phyloP scores from a whole-genome alignment of 2,797 vertebrate species.

The Danio aesculapii region DNA sequence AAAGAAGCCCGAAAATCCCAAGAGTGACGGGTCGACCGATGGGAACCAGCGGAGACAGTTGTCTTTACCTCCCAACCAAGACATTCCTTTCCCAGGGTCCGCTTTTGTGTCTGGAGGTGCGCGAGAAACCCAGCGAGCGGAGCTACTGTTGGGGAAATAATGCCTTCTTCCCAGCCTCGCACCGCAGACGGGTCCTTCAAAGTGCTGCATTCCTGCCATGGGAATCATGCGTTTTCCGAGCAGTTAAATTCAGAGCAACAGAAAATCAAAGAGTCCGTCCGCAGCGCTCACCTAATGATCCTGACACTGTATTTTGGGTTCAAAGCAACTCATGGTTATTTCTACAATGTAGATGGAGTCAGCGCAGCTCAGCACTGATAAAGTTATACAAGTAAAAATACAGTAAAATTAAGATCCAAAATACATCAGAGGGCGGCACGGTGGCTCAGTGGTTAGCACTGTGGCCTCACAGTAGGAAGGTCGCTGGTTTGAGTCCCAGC shows the following conservation, averaged over 20 bases:
- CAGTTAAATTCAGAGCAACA: slow-evolving; percentile 66
- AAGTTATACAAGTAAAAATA: no score
- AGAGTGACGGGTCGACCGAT: slow-evolving; percentile 77
- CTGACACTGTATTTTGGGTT: slow-evolving; percentile 62
- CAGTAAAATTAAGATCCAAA: no score
- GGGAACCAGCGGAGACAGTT: slow-evolving; percentile 82
- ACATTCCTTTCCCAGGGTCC: slow-evolving; percentile 87
- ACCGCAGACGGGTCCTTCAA: slow-evolving; percentile 51
- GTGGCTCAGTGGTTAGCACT: no score
- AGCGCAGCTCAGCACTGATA: no score
- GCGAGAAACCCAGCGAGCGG: slow-evolving; percentile 76
- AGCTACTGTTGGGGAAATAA: slow-evolving; percentile 74
- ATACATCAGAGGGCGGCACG: no score
- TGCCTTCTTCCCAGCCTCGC: slow-evolving; percentile 67
- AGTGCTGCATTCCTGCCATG: slow-evolving; percentile 59
- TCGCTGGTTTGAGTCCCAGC: no score
- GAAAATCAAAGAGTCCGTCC: slow-evolving; percentile 70
- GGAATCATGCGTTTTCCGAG: slow-evolving; percentile 49
- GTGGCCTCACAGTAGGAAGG: no score
- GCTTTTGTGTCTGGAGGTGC: slow-evolving; percentile 81
- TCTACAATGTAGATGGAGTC: no score
- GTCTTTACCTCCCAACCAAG: slow-evolving; percentile 86
- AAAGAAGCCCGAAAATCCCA: slow-evolving; percentile 82
- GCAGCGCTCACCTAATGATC: slow-evolving; percentile 68
- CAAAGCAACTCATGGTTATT: no score